phyloP scores from a whole-genome alignment of 2,888 invertebrate genomes.

The Tolmerus cingulatus region DNA sequence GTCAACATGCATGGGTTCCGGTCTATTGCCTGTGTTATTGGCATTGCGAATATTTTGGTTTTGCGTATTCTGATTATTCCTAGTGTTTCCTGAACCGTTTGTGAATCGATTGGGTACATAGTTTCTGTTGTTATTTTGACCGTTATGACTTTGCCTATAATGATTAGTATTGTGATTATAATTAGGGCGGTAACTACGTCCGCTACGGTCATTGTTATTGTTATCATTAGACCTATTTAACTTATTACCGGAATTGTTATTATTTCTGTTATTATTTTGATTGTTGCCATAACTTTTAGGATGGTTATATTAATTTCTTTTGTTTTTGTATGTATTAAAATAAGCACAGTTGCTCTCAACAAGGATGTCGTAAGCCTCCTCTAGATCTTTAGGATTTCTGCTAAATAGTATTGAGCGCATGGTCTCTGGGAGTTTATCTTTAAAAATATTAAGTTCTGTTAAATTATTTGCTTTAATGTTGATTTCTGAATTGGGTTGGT shows the following conservation, averaged over 20 bases:
- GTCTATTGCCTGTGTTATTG: background rate
- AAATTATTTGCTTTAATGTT: background rate
- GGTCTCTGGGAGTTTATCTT: conserved; percentile 26
- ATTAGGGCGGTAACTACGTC: too few relatives aligned
- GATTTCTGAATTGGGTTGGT: background rate
- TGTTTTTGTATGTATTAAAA: background rate
- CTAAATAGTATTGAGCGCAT: conserved; percentile 38
- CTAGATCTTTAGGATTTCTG: background rate
- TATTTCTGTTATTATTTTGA: background rate
- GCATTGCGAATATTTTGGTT: background rate
- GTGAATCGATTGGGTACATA: background rate
- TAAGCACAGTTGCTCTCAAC: conserved; percentile 20
- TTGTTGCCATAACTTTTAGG: background rate
- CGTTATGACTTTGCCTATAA: background rate
- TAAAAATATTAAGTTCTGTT: background rate
- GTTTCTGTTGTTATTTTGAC: background rate
- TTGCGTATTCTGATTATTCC: background rate
- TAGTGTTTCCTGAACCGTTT: too few relatives aligned
- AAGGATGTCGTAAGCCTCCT: background rate
- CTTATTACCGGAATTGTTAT: background rate
- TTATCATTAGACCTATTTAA: background rate
- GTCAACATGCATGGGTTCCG: conserved; percentile 28
- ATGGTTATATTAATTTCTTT: background rate
- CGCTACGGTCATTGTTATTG: too few relatives aligned
- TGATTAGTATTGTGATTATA: background rate